Evolutionary conservation across 2,797 vertebrate species (phyloP).

Genomic region (Hirundo rustica): DNA sequence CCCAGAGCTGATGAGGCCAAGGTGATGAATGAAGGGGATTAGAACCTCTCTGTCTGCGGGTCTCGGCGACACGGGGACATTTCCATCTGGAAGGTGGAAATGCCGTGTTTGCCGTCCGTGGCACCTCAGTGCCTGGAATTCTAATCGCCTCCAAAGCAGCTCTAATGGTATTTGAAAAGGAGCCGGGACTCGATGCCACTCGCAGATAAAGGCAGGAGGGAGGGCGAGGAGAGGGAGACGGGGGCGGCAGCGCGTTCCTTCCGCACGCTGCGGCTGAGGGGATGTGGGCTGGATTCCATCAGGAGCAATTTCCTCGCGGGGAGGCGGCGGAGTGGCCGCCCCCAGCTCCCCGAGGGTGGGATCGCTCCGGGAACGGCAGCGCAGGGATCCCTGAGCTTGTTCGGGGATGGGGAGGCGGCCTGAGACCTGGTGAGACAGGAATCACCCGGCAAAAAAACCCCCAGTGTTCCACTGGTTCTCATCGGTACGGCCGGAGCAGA

Average conservation of each 20-base stretch:
- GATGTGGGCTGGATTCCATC: slow-evolving; percentile 12
- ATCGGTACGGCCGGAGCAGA: neutral
- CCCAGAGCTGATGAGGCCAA: neutral
- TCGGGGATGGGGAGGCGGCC: neutral
- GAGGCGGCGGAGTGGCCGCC: neutral
- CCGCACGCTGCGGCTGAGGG: neutral
- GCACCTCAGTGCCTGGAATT: neutral
- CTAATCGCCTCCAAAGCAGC: neutral
- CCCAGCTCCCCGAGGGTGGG: accelerated
- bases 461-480: accelerated
- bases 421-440: neutral
- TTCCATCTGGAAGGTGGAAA: neutral
- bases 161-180: neutral
- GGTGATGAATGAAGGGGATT: neutral
- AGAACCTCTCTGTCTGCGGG: neutral
- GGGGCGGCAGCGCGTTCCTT: neutral
- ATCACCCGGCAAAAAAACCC: too few species aligned
- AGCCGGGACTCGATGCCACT: neutral
- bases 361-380: neutral
- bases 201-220: slow-evolving; percentile 1
- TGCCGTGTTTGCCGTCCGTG: accelerated
- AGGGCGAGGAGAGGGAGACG: neutral
- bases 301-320: neutral
- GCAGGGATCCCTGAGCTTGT: neutral
- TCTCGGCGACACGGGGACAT: accelerated